Evolutionary conservation across 2,888 invertebrate genomes (phyloP), one percentile per base, ranked within the genome.

Genomic region (Caenorhabditis sp.): DNA sequence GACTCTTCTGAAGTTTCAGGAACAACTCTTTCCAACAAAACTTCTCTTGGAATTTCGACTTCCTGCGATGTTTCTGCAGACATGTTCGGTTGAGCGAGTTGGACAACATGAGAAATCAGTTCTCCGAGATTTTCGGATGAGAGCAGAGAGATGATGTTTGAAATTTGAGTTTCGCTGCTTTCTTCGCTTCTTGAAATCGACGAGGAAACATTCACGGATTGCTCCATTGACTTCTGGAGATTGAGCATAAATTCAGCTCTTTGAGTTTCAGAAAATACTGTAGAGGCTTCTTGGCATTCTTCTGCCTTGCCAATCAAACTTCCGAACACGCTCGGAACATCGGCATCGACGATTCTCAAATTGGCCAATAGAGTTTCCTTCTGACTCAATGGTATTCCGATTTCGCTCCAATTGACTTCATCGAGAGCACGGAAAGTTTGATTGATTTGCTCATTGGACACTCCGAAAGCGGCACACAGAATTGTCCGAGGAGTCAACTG

Each of bases 241-340:
- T 75, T 69, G 6, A 80, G 22, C 28, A 80, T 44, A 49, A 80
- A 74, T 8, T 54, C 31, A 2, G 31, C n/a, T 6, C 38, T 58
- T 19, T 51, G 66, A 10, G 61, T 8, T n/a, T 74, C 54, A 16
- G 49, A 12, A 0, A 61, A 7, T 0, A 69, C 69, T 24, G 38
- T 38, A 10, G 31, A 22, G 0, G 31, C 41, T 16, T 51, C 69
- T 49, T 77, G 49, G 10, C 59, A 12, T 16, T 77, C 69, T 61
- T 77, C 76, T 41, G 68, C 22, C 16, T 59, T 49, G 19, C 76
- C 31, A 22, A 38, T 61, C 64, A 68, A 38, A 12, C 16, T 41
- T 63, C 81, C 81, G 8, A 81, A 70, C 3, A 75, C 38, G 44
- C 35, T 58, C 12, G 81, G 75, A 69, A 58, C 63, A 61, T 80